Evolutionary conservation across 2,888 invertebrate species (phyloP), one percentile per base, ranked within the genome.

Genomic region (Drosophila histrio): DNA sequence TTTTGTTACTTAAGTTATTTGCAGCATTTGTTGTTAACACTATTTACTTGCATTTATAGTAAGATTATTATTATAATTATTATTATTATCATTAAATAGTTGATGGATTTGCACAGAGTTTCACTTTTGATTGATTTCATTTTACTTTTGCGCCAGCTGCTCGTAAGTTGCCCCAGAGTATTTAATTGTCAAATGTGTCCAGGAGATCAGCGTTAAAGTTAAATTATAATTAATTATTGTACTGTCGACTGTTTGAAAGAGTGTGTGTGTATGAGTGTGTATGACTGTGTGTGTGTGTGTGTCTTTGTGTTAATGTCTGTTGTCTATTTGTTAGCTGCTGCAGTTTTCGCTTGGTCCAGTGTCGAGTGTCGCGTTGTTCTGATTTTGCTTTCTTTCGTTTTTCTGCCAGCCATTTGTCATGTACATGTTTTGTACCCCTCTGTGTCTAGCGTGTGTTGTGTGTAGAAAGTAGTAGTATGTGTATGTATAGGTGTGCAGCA

Each of bases 321-420:
- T 47, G 57, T 41, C 46, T 49, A 32, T 39, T 30, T 54, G 56
- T 44, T 56, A 67, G 68, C 26, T 58, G 44, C 49, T 76, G 52
- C 57, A 61, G 56, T 68, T 54, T 47, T 53, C 41, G 56, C 63
- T 71, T 78, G 78, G 80, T 83, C 72, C 72, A 74, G 72, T 73
- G 71, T 78, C 60, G 73, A 72, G 43, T 53, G 66, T 54, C 59
- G 49, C 46, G 59, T 58, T 77, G 77, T 69, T 67, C 73, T 79
- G 71, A 78, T 80, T 78, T 80, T 72, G 74, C 69, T 77, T 77
- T 73, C 77, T 71, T 70, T 76, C 28, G 13, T 71, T 79, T 77
- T 62, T 67, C 69, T 64, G 64, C 53, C 54, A 49, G 41, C 58
- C 61, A 71, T 72, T 63, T 70, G 58, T 71, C 70, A 71, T 65